Conservation (phyloP, 2,797 vertebrate genomes). For the Coranthus polyacanthus region DNA sequence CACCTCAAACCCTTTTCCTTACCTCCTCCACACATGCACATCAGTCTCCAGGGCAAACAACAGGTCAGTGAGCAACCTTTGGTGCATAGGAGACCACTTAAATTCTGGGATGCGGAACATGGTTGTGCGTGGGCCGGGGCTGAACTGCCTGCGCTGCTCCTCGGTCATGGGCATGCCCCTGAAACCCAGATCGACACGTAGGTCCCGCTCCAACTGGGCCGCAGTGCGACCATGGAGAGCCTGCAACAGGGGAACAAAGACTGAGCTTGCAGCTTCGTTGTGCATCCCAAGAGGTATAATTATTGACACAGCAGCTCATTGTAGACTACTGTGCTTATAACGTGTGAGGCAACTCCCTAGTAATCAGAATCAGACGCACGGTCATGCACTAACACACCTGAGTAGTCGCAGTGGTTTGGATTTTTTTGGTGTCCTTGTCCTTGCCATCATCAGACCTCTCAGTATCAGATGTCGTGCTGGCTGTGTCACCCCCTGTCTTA, state of each 20-base stretch:
- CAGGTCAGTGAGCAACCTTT: conserved; percentile 96
- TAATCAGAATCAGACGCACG: background rate
- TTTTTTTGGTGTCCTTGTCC: conserved; percentile 97
- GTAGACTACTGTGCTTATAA: too few species aligned
- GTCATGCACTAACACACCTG: conserved; percentile 84
- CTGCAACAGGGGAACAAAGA: conserved; percentile 49
- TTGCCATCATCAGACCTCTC: conserved; percentile 98
- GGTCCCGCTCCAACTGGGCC: conserved; percentile 93
- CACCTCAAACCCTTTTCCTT: conserved; percentile 31
- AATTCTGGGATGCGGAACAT: conserved; percentile 99
- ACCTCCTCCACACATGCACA: conserved; percentile 99
- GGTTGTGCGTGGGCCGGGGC: conserved; percentile 96
- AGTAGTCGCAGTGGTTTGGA: conserved; percentile 97
- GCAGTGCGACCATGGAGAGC: conserved; percentile 91
- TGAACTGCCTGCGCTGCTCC: conserved; percentile 97
- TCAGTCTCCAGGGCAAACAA: conserved; percentile 99
- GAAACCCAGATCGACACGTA: conserved; percentile 96
- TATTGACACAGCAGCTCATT: background rate
- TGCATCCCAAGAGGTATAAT: background rate
- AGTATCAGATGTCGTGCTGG: conserved; percentile 95
- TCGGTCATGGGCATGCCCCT: conserved; percentile 99
- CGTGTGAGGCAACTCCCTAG: too few species aligned
- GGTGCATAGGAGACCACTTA: conserved; percentile 99
- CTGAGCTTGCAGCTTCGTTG: too few species aligned
- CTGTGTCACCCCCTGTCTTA: conserved; percentile 90